A percentile compares a stretch with the other conserved stretches of the same genome.
Evolutionary conservation across 1,140 invertebrate genomes (phyloP).

Genomic region (Lanistes nyassanus): DNA sequence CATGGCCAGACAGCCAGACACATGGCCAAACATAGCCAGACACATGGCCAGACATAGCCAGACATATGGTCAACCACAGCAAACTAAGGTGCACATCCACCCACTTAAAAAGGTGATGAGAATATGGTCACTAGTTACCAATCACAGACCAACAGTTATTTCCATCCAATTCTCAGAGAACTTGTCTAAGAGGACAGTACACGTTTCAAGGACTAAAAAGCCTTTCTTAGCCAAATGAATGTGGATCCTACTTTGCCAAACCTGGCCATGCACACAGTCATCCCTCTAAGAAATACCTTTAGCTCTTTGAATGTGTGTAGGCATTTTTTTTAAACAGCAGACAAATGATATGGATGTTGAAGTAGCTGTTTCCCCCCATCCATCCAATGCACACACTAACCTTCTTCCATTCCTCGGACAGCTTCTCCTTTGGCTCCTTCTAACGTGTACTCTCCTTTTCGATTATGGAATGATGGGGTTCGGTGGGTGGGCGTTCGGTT

Average conservation of each 20-base stretch:
- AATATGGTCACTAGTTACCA: background rate
- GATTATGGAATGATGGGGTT: too few species aligned
- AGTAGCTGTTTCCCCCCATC: too few species aligned
- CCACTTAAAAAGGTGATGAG: background rate
- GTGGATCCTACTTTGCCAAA: too few species aligned
- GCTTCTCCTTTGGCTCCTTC: background rate
- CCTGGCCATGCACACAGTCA: background rate
- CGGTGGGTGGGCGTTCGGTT: background rate
- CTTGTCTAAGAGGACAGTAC: background rate
- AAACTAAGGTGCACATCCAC: background rate
- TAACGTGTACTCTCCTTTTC: slow-evolving; percentile 1
- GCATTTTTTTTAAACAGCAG: too few species aligned
- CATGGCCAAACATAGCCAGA: background rate
- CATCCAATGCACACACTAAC: background rate
- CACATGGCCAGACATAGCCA: background rate
- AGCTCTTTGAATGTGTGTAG: too few species aligned
- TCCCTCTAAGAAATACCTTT: too few species aligned
- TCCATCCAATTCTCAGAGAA: background rate
- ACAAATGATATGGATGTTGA: too few species aligned
- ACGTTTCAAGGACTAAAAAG: background rate
- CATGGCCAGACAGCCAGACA: too few species aligned
- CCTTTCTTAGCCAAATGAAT: background rate
- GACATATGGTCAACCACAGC: background rate
- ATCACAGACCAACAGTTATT: background rate
- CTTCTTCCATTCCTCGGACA: background rate